phyloP scores from a whole-genome alignment of 2,797 vertebrate genomes.

The Sciaenops ocellatus region DNA sequence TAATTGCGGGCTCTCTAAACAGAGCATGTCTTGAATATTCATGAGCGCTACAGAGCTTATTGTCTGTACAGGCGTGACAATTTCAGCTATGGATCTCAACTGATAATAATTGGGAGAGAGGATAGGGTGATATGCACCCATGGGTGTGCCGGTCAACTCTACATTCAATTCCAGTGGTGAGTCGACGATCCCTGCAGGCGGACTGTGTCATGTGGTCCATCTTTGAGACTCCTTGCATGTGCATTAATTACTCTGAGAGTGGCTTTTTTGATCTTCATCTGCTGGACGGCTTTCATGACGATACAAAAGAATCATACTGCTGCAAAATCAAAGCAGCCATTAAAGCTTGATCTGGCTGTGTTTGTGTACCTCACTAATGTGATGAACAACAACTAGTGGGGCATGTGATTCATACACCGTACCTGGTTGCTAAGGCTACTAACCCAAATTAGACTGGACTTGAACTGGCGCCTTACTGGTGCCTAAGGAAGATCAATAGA shows the following conservation, averaged over 20 bases:
- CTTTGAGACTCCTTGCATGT: slow-evolving; percentile 51
- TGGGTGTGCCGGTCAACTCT: slow-evolving; percentile 25
- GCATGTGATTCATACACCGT: slow-evolving; percentile 48
- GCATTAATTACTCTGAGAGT: slow-evolving; percentile 59
- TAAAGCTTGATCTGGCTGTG: slow-evolving; percentile 45
- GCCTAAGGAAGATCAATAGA: slow-evolving; percentile 53
- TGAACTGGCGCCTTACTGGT: slow-evolving; percentile 38
- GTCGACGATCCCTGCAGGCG: slow-evolving; percentile 7
- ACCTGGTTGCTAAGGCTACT: slow-evolving; percentile 63
- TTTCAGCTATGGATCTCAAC: slow-evolving; percentile 60
- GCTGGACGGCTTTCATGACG: slow-evolving; percentile 48
- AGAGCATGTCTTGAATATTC: slow-evolving; percentile 71
- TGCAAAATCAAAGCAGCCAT: slow-evolving; percentile 63
- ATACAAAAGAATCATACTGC: slow-evolving; percentile 58
- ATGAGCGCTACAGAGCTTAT: slow-evolving; percentile 54
- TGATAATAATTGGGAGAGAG: slow-evolving; percentile 60
- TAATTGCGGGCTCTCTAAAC: slow-evolving; percentile 74
- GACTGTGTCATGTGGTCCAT: slow-evolving; percentile 27
- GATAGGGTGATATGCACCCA: slow-evolving; percentile 24
- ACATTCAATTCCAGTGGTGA: slow-evolving; percentile 26
- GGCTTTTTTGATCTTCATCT: slow-evolving; percentile 53
- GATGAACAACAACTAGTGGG: slow-evolving; percentile 48
- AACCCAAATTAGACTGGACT: slow-evolving; percentile 60
- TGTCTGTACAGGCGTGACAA: slow-evolving; percentile 53
- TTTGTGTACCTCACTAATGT: slow-evolving; percentile 54